A percentile compares a stretch with the other conserved stretches of the same genome.
These are phyloP conservation scores for Eueides isabella DNA, from an alignment of 1,140 invertebrate genomes.

Conservation along the genomic window DNA sequence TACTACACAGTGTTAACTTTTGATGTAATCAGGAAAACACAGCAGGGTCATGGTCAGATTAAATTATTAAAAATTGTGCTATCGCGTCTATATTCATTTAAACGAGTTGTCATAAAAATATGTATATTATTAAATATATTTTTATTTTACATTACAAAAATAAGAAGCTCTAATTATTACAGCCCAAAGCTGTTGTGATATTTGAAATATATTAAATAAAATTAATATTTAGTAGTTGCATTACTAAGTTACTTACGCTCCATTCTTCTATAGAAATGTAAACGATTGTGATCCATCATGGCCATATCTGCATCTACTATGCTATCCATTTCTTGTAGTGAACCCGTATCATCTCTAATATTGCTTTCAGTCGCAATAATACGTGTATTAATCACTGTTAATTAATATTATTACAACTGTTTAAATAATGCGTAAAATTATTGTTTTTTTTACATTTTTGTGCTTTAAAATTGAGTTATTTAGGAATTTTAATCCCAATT, in stretches of 20 bases:
- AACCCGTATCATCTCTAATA: slow-evolving; percentile 47
- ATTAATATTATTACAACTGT: slow-evolving; percentile 8
- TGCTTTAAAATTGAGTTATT: too few relatives aligned
- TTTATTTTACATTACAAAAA: background rate
- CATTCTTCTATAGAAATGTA: slow-evolving; percentile 73
- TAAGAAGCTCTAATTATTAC: background rate
- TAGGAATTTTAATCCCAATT: background rate
- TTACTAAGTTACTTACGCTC: slow-evolving; percentile 52
- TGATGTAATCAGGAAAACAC: background rate
- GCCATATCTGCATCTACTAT: slow-evolving; percentile 77
- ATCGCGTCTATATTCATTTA: background rate
- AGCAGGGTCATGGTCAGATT: background rate
- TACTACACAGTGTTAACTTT: background rate
- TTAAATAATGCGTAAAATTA: background rate
- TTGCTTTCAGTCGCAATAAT: slow-evolving; percentile 4
- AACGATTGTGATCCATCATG: slow-evolving; percentile 71
- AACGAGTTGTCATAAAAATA: too few relatives aligned
- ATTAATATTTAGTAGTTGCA: background rate
- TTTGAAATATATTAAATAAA: slow-evolving; percentile 5
- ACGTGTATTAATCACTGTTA: slow-evolving; percentile 7
- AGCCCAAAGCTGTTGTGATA: background rate
- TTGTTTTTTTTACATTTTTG: background rate
- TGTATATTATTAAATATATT: too few relatives aligned
- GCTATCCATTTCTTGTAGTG: slow-evolving; percentile 76
- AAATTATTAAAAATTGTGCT: background rate